Percentiles rank a stretch among this genome's conserved stretches.
Conservation (phyloP, 1,140 invertebrate genomes). For the Diorhabda carinulata region DNA sequence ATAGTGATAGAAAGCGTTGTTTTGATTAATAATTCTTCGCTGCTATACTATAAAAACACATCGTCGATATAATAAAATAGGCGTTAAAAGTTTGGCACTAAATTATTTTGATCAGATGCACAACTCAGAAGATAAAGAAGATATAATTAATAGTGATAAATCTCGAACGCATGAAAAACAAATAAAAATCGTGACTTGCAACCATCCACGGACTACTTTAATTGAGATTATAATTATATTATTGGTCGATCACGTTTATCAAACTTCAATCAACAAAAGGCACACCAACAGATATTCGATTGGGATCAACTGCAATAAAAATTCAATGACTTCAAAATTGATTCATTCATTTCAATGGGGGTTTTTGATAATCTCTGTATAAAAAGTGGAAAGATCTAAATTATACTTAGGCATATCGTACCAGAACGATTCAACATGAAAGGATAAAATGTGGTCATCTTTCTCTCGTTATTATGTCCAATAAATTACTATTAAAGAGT, state of each 20-base stretch:
- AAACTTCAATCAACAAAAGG: slow-evolving; percentile 8
- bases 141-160: slow-evolving; percentile 26
- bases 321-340: too few relatives aligned
- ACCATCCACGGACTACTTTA: slow-evolving; percentile 5
- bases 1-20: too few relatives aligned
- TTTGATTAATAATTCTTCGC: too few relatives aligned
- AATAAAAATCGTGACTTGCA: slow-evolving; percentile 26
- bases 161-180: slow-evolving; percentile 21
- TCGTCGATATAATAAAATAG: neutral
- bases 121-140: slow-evolving; percentile 17
- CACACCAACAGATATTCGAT: slow-evolving; percentile 3
- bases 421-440: neutral
- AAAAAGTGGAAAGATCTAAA: too few relatives aligned
- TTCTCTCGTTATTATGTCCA: slow-evolving; percentile 6
- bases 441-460: neutral
- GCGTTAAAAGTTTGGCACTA: slow-evolving; percentile 21
- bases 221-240: slow-evolving; percentile 19
- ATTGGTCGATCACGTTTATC: slow-evolving; percentile 14
- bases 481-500: slow-evolving; percentile 17
- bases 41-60: too few relatives aligned
- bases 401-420: too few relatives aligned
- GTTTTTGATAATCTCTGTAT: too few relatives aligned
- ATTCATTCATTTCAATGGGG: too few relatives aligned
- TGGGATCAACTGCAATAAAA: too few relatives aligned
- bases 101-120: slow-evolving; percentile 19